These are phyloP conservation scores for Diachrysia chrysitis DNA, from an alignment of 2,888 invertebrate species.

Conservation along the genomic window DNA sequence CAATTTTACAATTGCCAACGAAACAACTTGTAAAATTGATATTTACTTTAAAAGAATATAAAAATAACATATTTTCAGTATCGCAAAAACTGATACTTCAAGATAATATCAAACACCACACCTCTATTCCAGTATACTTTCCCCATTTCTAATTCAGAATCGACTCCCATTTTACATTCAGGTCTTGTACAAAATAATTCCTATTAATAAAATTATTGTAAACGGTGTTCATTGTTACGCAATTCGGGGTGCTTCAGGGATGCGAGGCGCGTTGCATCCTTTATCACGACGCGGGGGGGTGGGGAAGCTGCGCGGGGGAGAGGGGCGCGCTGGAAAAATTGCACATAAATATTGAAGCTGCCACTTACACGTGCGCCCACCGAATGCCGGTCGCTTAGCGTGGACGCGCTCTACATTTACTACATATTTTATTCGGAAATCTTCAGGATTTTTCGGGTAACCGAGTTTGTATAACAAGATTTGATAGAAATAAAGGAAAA, in stretches of 20 bases:
- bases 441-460: background rate
- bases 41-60: too few species aligned
- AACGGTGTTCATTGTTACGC: slow-evolving; percentile 83
- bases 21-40: too few species aligned
- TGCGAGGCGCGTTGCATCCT: slow-evolving; percentile 83
- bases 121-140: slow-evolving; percentile 26
- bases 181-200: slow-evolving; percentile 63
- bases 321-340: slow-evolving; percentile 85
- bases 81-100: background rate
- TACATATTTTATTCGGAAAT: background rate
- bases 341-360: slow-evolving; percentile 90
- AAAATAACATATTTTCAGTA: background rate
- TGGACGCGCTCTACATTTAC: slow-evolving; percentile 67
- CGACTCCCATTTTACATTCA: slow-evolving; percentile 42
- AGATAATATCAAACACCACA: background rate
- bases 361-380: slow-evolving; percentile 89
- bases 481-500: background rate
- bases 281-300: slow-evolving; percentile 73
- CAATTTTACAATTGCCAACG: too few species aligned
- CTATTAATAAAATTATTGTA: slow-evolving; percentile 76
- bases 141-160: slow-evolving; percentile 28
- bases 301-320: slow-evolving; percentile 56
- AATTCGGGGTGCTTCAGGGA: slow-evolving; percentile 74
- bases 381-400: slow-evolving; percentile 62
- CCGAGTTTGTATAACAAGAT: background rate